Evolutionary conservation across 2,113 vertebrate genomes (phyloP), one percentile per base, ranked within the genome.

Genomic region (Mustela nigripes): DNA sequence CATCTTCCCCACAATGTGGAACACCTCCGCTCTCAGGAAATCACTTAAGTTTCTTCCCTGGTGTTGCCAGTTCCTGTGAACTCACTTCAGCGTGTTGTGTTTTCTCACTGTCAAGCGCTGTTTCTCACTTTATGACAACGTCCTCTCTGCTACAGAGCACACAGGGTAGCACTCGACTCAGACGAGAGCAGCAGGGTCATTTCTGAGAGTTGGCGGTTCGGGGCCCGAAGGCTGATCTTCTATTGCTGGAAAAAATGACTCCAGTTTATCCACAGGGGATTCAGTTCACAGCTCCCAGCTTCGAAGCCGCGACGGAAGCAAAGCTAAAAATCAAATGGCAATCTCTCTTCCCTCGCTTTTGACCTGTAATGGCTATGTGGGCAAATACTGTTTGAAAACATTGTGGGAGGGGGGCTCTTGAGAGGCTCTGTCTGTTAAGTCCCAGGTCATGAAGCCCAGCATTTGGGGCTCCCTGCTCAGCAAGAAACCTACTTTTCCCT

Each of bases 221-320:
- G 36, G 12, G 31, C 21, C 5, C 0, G 0, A 24, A 7, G 18
- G 14, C 69, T 58, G 26, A 3, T 21, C 48, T 33, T n/a, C 60
- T 31, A 10, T 10, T n/a, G 10, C 9, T 11, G 5, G 48, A 14
- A 11, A 11, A 26, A 87, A 53, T 31, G 39, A 2, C 45, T 22
- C 53, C 11, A 1, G 24, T 3, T 56, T 24, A 28, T 62, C 48
- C 53, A 28, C 2, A 24, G 2, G 11, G 11, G 48, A 76, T 33
- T 11, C 28, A 1, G 15, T 21, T 48, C 42, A 5, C 2, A n/a
- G 15, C 5, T 42, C 39, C 36, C 2, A 31, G 16, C 18, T 24
- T 71, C 26, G 16, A 1, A 10, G n/a, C 39, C 11, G 0, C 6
- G 21, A 22, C 11, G 5, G 24, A 15, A 16, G 74, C 74, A 31